Base-by-base conservation (phyloP, 2,113 vertebrate species). In the Hepsetus odoe region DNA sequence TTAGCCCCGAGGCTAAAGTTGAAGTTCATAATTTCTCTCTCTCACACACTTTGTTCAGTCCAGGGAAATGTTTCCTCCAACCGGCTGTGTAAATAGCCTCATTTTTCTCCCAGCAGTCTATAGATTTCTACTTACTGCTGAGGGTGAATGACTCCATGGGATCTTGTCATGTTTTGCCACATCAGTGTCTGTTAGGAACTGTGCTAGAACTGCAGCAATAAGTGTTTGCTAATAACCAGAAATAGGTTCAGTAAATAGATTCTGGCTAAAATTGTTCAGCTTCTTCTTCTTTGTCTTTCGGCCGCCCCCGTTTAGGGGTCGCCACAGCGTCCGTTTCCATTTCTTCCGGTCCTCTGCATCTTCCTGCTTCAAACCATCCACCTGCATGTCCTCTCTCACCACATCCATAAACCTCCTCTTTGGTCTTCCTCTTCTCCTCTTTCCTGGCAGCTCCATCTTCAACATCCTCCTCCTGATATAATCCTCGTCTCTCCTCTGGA, bases 1-100 rank as follows among this genome's bases (percentile, higher is more conserved):
- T 82, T 84, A 72, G 75, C 42, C 72, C 75, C 18, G 42, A 83
- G 72, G 26, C 69, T 44, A 46, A 72, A 80, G 72, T 72, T 73
- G 20, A 82, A 74, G 73, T 83, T 67, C 28, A 26, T 79, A 26
- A 26, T 35, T 69, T 75, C 71, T 72, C 28, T 35, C 10, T 14
- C 24, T n/a, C 22, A 40, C 49, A 55, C 22, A 4, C 33, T 76
- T 1, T 62, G 51, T 78, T 73, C 61, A 62, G 69, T 82, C 51
- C 53, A 67, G 11, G 5, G 44, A 53, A 58, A 64, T 62, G 40
- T 81, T 62, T 68, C 51, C 12, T 40, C 71, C 18, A 8, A 22
- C 67, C 33, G 51, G 59, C 18, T 78, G 74, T 68, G 67, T 46
- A 79, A 40, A 18, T 26, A 22, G 44, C 24, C 46, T 61, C 58